phyloP scores from a whole-genome alignment of 2,888 invertebrate genomes.

The Parnassius smintheus region DNA sequence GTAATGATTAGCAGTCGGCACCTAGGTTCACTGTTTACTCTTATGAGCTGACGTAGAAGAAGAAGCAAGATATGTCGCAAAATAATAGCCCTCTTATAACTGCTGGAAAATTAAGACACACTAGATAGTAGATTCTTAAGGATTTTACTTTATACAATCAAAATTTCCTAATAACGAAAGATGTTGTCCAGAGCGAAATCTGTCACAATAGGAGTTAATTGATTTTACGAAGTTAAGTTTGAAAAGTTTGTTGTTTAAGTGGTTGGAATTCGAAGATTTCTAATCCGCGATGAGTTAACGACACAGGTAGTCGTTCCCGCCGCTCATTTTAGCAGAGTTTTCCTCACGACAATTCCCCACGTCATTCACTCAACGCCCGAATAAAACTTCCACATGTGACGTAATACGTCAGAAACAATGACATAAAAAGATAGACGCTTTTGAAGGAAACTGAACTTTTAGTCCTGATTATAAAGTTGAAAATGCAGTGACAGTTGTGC shows the following conservation, averaged over 20 bases:
- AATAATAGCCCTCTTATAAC: too few relatives aligned
- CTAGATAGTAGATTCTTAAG: too few relatives aligned
- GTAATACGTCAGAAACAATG: slow-evolving; percentile 25
- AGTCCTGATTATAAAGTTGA: neutral
- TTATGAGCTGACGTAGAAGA: too few relatives aligned
- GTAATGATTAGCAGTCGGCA: too few relatives aligned
- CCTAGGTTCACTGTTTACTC: too few relatives aligned
- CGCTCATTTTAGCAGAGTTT: slow-evolving; percentile 16
- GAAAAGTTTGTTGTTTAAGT: slow-evolving; percentile 6
- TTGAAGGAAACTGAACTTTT: neutral
- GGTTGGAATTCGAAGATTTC: slow-evolving; percentile 9
- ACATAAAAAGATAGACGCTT: slow-evolving; percentile 4
- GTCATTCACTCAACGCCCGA: slow-evolving; percentile 15
- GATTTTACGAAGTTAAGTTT: too few relatives aligned
- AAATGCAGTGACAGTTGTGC: neutral
- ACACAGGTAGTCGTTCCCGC: slow-evolving; percentile 20
- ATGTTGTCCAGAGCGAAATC: too few relatives aligned
- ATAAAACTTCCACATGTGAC: slow-evolving; percentile 25
- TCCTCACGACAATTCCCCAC: slow-evolving; percentile 11
- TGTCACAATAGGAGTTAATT: too few relatives aligned
- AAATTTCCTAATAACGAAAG: too few relatives aligned
- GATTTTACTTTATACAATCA: too few relatives aligned
- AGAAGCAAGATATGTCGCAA: too few relatives aligned
- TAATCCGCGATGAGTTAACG: slow-evolving; percentile 23
- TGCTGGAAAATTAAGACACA: too few relatives aligned